Conservation (phyloP, 2,888 invertebrate species). For the Spisula solida region DNA sequence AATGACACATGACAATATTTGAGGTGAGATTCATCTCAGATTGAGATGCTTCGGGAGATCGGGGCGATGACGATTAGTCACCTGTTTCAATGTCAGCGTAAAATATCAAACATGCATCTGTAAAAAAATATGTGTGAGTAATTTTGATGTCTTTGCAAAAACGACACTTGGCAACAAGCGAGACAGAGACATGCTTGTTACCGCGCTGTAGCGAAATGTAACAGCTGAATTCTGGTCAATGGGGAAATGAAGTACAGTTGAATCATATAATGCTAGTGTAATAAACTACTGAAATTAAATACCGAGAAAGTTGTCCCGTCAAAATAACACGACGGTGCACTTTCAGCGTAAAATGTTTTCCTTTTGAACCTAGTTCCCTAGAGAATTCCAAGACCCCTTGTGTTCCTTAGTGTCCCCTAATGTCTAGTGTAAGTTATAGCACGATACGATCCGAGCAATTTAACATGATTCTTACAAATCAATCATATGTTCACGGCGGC, state of each 20-base stretch:
- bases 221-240: not conserved
- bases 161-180: not conserved
- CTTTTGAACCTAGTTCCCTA: not conserved
- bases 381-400: not conserved
- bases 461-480: not conserved
- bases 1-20: too few species aligned
- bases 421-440: not conserved
- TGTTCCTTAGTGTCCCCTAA: not conserved
- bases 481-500: not conserved
- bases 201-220: not conserved
- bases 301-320: not conserved
- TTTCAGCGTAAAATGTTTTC: conserved; percentile 1
- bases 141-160: not conserved
- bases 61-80: too few species aligned
- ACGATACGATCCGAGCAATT: not conserved
- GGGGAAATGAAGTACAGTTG: not conserved
- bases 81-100: too few species aligned
- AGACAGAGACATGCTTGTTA: not conserved
- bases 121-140: not conserved
- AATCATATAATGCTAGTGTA: not conserved
- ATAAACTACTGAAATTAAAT: not conserved
- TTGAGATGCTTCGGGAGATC: too few species aligned
- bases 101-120: not conserved
- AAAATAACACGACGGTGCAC: not conserved
- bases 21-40: too few species aligned